Evolutionary conservation across 2,113 vertebrate species (phyloP), one percentile per base, ranked within the genome.

Genomic region (Glareola pratincola): DNA sequence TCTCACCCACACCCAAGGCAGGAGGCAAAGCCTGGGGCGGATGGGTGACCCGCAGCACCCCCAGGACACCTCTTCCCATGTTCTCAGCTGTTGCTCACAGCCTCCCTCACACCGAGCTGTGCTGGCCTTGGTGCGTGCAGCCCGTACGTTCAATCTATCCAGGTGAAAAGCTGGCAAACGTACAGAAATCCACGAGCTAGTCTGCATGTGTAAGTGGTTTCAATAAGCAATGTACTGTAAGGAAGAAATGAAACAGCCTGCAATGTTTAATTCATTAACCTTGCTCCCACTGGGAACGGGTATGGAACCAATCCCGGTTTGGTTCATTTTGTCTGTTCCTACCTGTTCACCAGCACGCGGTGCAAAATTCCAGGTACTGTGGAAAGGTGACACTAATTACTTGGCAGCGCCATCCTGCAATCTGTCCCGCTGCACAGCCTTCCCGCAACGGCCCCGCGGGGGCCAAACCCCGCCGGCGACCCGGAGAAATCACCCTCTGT

Each of bases 1-100:
- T 26, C n/a, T 8, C 18, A 11, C 24, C 17, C 4, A 36, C 32
- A 51, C 32, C 32, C 32, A 14, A 2, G 0, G 4, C 37, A 17
- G 41, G 26, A 51, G 47, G 23, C 39, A 30, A 22, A 27, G 60
- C 39, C 6, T 1, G 3, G 2, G 39, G 32, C 27, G 22, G 30
- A 32, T 2, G 36, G 37, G 39, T 26, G 45, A 19, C 29, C 45
- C 18, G 9, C 41, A 45, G 43, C 45, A 10, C 13, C 11, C 18
- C 54, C n/a, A 29, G 36, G 39, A n/a, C 4, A 3, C 21, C n/a
- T 32, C 47, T 18, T 37, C 3, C 45, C 51, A 39, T 0, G 0
- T 19, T 24, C 19, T 8, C 30, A 26, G 30, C 48, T 8, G 26
- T 5, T 34, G 51, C 63, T 72, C 34, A 14, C 68, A 48, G 68